Percentiles rank a stretch among this genome's conserved stretches.
These are phyloP conservation scores for Sebastes minor DNA, from an alignment of 2,797 vertebrate species.

Conservation along the genomic window DNA sequence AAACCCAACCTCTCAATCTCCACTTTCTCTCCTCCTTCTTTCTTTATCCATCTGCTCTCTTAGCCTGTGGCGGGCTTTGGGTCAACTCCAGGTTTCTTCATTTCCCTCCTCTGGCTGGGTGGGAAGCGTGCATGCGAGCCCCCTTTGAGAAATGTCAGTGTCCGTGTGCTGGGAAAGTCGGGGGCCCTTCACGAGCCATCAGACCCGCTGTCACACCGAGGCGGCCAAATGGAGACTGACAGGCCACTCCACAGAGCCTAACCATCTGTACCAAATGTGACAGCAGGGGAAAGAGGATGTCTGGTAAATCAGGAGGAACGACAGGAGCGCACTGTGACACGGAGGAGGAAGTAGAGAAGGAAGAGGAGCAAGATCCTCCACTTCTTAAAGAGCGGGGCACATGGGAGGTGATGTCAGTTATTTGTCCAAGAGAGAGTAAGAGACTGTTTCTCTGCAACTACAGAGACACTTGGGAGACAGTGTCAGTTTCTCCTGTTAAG, in stretches of 20 bases:
- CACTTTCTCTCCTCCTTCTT: neutral
- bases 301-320: slow-evolving; percentile 77
- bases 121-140: slow-evolving; percentile 78
- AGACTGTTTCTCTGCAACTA: slow-evolving; percentile 4
- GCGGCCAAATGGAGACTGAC: slow-evolving; percentile 88
- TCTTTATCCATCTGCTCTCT: slow-evolving; percentile 11
- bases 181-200: slow-evolving; percentile 87
- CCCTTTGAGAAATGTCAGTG: slow-evolving; percentile 89
- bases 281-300: slow-evolving; percentile 84
- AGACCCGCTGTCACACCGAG: slow-evolving; percentile 84
- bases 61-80: slow-evolving; percentile 80
- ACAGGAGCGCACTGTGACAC: slow-evolving; percentile 62
- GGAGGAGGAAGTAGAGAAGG: slow-evolving; percentile 56
- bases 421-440: slow-evolving; percentile 9
- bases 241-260: slow-evolving; percentile 87
- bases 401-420: slow-evolving; percentile 52
- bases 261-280: slow-evolving; percentile 93
- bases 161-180: slow-evolving; percentile 82
- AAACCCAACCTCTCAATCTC: neutral
- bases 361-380: slow-evolving; percentile 34
- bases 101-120: slow-evolving; percentile 76
- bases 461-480: slow-evolving; percentile 28
- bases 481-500: slow-evolving; percentile 44
- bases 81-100: slow-evolving; percentile 78
- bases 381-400: slow-evolving; percentile 33